Conservation (phyloP, 2,113 vertebrate species). For the Tragulus kanchil region DNA sequence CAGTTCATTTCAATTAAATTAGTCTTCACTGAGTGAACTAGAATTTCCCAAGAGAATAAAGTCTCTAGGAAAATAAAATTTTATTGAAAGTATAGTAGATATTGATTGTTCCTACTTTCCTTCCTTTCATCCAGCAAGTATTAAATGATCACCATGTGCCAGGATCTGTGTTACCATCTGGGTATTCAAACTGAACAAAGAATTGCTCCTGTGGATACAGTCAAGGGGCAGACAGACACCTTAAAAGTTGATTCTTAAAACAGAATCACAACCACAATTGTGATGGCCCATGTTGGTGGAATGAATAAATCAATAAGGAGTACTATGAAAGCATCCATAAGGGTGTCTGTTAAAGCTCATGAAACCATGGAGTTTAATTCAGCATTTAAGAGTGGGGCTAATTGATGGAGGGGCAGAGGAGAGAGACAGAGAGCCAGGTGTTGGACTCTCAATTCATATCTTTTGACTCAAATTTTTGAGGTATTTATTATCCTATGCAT, state of each 20-base stretch:
- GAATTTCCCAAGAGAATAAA: not conserved
- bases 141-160: not conserved
- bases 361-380: not conserved
- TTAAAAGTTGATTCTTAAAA: not conserved
- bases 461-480: not conserved
- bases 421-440: not conserved
- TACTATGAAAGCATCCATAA: not conserved
- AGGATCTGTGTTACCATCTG: not conserved
- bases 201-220: not conserved
- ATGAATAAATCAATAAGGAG: not conserved
- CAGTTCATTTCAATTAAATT: conserved; percentile 18
- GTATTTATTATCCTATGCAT: not conserved
- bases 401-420: accelerated
- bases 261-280: not conserved
- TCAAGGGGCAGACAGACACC: not conserved
- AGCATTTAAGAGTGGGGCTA: not conserved
- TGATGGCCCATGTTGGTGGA: not conserved
- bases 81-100: not conserved
- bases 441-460: not conserved
- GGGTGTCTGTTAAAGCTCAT: not conserved
- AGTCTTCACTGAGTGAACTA: not conserved
- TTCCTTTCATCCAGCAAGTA: not conserved
- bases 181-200: not conserved
- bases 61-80: not conserved
- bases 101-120: not conserved